Evolutionary conservation across 2,113 vertebrate species (phyloP).

Genomic region (Felis chaus): DNA sequence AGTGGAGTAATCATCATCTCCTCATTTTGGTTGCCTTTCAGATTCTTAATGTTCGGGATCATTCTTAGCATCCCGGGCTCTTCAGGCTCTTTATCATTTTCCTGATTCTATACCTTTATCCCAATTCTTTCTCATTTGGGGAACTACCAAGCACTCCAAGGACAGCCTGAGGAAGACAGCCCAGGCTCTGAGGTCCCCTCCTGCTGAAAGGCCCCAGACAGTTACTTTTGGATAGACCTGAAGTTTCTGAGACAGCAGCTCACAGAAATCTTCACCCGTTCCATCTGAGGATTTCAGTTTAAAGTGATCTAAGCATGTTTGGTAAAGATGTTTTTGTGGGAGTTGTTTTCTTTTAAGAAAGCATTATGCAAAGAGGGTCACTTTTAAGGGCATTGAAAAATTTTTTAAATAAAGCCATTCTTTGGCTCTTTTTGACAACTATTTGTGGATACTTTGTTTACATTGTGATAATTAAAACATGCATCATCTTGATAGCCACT

Average conservation of each 20-base stretch:
- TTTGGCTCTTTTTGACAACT: conserved; percentile 80
- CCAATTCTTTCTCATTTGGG: conserved; percentile 37
- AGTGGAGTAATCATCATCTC: not conserved
- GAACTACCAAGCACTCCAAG: conserved; percentile 49
- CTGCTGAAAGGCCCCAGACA: not conserved
- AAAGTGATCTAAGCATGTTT: not conserved
- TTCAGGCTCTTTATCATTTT: conserved; percentile 31
- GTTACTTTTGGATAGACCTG: not conserved
- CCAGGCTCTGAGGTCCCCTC: conserved; percentile 9
- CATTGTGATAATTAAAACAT: conserved; percentile 82
- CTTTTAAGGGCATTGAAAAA: conserved; percentile 84
- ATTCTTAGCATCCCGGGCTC: conserved; percentile 21
- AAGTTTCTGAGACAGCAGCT: conserved; percentile 47
- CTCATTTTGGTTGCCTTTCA: conserved; percentile 36
- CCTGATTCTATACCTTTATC: conserved; percentile 42
- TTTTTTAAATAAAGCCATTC: conserved; percentile 83
- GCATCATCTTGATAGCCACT: conserved; percentile 64
- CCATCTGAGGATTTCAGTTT: conserved; percentile 53
- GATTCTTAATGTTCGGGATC: conserved; percentile 27
- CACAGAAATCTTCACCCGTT: not conserved
- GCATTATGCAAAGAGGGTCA: conserved; percentile 41
- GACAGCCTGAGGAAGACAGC: conserved; percentile 24
- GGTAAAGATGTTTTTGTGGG: conserved; percentile 58
- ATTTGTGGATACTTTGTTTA: conserved; percentile 86
- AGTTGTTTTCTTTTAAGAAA: conserved; percentile 22